Base-by-base conservation (phyloP, 2,113 vertebrate genomes). In the Coreoperca whiteheadi region DNA sequence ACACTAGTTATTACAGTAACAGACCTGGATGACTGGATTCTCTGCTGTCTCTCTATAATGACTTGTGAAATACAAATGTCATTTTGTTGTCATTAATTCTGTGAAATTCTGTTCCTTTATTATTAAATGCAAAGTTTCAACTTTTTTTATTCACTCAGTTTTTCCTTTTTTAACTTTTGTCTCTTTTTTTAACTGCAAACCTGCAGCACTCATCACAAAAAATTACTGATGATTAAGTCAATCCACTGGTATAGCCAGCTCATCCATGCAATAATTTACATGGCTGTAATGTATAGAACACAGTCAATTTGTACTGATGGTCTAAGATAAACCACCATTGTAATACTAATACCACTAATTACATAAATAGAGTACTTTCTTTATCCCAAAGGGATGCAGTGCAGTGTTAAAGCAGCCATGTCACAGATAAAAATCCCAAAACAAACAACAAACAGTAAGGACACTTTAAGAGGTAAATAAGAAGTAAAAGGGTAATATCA, bases 11-110 rank as follows among this genome's bases (percentile, higher is more conserved):
- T 85, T 54, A 75, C 48, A 39, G 21, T 41, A 53, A 34, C 32
- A 48, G 63, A 37, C 60, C 67, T 73, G 53, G 74, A 75, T 76
- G 28, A 82, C 16, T 51, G 21, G 66, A 84, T 41, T 34, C 43
- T 46, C 25, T 56, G 67, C 43, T 53, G 1, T 43, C 15, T 59
- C 67, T 68, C 69, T 25, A n/a, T 51, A 66, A 2, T 8, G 23
- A 63, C 18, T 5, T 79, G 43, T 59, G 2, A 48, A 79, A 66
- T 1, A 28, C 50, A 51, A 46, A 63, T 2, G 11, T 1, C 1
- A 7, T 60, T 77, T 20, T 37, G 28, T 64, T 37, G 57, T 28
- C 20, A 6, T 54, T 32, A 6, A 15, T 65, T 18, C 32, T 71
- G 51, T 37, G 28, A 70, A 51, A 39, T 1, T 2, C 18, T 46